Base-by-base conservation (phyloP, 1,140 invertebrate species). In the Megathymus violae region DNA sequence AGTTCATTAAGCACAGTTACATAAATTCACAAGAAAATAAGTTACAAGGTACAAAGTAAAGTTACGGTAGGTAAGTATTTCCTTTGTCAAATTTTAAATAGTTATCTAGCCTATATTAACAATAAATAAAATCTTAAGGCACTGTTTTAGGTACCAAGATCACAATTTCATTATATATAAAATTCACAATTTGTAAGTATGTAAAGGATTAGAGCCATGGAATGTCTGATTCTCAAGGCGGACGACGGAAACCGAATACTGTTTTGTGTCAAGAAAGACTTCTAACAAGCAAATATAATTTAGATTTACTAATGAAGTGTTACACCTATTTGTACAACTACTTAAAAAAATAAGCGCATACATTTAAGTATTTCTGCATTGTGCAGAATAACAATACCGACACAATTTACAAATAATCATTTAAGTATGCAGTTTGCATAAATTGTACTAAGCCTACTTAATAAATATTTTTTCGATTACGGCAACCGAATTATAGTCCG, bases 381-480 rank as follows among this genome's bases (percentile, higher is more conserved):
- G 82, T 91, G 88, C 88, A 91, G 88, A 91, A 91, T 91, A 91
- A 91, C 88, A 88, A 87, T 89, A 91, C 82, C 80, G 86, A 87
- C 85, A 90, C 86, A 89, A 91, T 91, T 89, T 91, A 91, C 88
- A 91, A 88, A 87, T 88, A 88, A 52, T 44, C 67, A 68, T 77
- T 79, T 79, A 76, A 76, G 78, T 82, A 79, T 80, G 76, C 77
- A 78, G 62, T 69, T 79, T 72, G 71, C 78, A 80, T 76, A 71
- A 74, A 73, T 66, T 59, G 65, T 65, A 69, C 69, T 83, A 78
- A 75, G 60, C 67, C 78, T 85, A 89, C 84, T 82, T 87, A 85
- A 90, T 90, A 90, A 89, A 90, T 90, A 88, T 54, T 71, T 71
- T 76, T 76, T 71, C 66, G 71, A 74, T 67, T 47, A 69, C 62